phyloP scores from a whole-genome alignment of 2,113 vertebrate genomes.

The Triplophysa siluroides region DNA sequence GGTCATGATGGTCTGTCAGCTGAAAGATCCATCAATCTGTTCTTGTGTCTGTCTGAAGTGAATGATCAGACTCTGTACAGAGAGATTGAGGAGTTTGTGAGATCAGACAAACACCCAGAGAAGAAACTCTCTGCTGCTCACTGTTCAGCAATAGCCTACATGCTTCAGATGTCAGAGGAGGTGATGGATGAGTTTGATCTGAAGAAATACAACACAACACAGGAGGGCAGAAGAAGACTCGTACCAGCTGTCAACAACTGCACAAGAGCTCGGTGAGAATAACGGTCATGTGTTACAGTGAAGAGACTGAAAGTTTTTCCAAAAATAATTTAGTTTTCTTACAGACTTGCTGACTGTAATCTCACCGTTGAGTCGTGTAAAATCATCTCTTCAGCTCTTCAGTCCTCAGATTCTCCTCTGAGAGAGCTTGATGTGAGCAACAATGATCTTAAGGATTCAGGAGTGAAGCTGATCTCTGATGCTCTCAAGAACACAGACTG shows the following conservation, averaged over 20 bases:
- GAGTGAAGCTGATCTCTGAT: constrained; percentile 5
- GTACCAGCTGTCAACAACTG: constrained; percentile 3
- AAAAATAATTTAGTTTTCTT: too few species aligned
- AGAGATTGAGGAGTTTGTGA: neutral
- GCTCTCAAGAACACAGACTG: neutral
- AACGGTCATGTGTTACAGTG: too few species aligned
- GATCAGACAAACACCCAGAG: neutral
- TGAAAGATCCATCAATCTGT: neutral
- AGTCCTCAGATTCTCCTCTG: neutral
- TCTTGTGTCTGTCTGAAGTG: neutral
- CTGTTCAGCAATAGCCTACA: constrained; percentile 3
- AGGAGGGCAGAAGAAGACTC: constrained; percentile 1
- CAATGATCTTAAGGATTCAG: neutral
- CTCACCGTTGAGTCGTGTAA: neutral
- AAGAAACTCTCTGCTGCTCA: neutral
- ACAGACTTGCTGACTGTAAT: neutral
- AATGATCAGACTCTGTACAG: neutral
- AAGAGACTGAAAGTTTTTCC: neutral
- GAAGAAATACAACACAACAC: neutral
- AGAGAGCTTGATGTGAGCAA: neutral
- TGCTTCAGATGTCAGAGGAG: constrained; percentile 7
- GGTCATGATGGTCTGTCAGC: too few species aligned
- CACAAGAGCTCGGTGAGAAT: neutral
- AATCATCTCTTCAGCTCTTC: neutral
- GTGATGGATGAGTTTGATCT: neutral